Evolutionary conservation across 2,113 vertebrate genomes (phyloP).

Genomic region (Muntiacus reevesi): DNA sequence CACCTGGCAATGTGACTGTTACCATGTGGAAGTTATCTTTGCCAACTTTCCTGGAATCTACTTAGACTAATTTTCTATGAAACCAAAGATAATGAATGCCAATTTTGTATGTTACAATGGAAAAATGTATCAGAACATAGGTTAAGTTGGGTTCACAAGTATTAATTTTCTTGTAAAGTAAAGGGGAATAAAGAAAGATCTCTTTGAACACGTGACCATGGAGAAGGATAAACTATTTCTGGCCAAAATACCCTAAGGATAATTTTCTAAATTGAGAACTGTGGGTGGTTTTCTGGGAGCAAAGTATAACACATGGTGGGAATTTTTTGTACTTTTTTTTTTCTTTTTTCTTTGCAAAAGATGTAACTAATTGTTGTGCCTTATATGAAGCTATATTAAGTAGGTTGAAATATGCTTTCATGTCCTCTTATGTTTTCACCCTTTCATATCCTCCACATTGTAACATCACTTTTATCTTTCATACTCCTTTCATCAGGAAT

Average conservation of each 20-base stretch:
- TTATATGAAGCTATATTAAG: not conserved
- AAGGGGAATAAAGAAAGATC: not conserved
- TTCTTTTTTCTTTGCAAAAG: not conserved
- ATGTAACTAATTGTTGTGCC: not conserved
- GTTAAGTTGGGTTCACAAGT: not conserved
- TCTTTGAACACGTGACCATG: not conserved
- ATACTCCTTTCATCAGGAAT: not conserved
- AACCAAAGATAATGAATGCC: not conserved
- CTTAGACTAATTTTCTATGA: not conserved
- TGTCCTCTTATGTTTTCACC: not conserved
- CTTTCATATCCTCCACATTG: not conserved
- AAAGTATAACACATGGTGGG: not conserved
- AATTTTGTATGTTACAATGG: not conserved
- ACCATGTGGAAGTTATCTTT: not conserved
- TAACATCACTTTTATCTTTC: not conserved
- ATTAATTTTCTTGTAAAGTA: not conserved
- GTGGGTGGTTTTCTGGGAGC: slow-evolving; percentile 36
- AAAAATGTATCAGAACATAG: not conserved
- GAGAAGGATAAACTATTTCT: slow-evolving; percentile 20
- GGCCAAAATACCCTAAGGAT: slow-evolving; percentile 38
- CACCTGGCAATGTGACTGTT: not conserved
- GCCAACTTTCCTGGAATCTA: not conserved
- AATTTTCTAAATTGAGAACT: slow-evolving; percentile 34
- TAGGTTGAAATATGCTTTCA: not conserved
- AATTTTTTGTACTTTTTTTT: not conserved